These are phyloP conservation scores for Caenorhabditis doughertyi DNA, from an alignment of 2,888 invertebrate species.

Conservation along the genomic window DNA sequence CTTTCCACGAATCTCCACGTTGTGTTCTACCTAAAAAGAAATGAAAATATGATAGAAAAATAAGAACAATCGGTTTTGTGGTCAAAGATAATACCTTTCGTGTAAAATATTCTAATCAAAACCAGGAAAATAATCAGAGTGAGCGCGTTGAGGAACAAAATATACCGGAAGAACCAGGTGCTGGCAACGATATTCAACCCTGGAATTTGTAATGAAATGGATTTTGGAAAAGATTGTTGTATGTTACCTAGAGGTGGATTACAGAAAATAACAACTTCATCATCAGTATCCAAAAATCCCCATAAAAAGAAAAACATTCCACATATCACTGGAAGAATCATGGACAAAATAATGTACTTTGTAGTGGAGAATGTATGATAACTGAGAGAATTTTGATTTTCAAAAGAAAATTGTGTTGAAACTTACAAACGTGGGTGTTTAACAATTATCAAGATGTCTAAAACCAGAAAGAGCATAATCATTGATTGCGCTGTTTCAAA, in stretches of 20 bases:
- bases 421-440: constrained; percentile 37
- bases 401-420: background rate
- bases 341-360: constrained; percentile 11
- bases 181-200: constrained; percentile 11
- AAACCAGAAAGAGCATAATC: constrained; percentile 36
- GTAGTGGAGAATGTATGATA: constrained; percentile 37
- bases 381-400: background rate
- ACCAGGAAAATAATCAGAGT: constrained; percentile 24
- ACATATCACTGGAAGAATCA: constrained; percentile 24
- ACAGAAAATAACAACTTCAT: constrained; percentile 45
- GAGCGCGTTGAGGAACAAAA: constrained; percentile 17
- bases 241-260: constrained; percentile 39
- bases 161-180: constrained; percentile 31
- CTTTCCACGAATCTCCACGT: constrained; percentile 44
- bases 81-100: constrained; percentile 18
- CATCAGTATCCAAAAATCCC: constrained; percentile 35
- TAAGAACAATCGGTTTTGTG: too few species aligned
- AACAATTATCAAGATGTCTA: constrained; percentile 39
- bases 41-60: too few species aligned
- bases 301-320: constrained; percentile 30
- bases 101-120: constrained; percentile 35
- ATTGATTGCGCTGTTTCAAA: constrained; percentile 46
- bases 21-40: constrained; percentile 38
- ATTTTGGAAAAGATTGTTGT: too few species aligned
- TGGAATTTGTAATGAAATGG: background rate